Evolutionary conservation across 2,888 invertebrate genomes (phyloP).

Genomic region (Lasioglossum villosulum): DNA sequence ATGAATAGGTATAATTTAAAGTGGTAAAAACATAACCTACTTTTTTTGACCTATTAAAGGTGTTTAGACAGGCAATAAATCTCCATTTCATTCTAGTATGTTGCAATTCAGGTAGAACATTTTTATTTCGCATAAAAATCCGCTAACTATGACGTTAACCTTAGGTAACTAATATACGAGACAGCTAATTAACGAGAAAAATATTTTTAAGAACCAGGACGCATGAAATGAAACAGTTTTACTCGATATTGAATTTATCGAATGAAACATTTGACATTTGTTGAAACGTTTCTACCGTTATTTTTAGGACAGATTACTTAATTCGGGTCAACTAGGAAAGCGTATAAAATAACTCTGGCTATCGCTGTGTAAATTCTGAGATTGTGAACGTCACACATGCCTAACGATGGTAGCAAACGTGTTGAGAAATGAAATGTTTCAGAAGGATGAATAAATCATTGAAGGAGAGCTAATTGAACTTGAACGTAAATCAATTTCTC

Average conservation of each 20-base stretch:
- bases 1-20: too few relatives aligned
- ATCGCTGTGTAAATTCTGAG: neutral
- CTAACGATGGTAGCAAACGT: neutral
- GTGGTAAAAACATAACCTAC: too few relatives aligned
- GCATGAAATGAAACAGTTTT: neutral
- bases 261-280: neutral
- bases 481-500: neutral
- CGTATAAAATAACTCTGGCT: neutral
- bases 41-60: too few relatives aligned
- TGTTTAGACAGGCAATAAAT: too few relatives aligned
- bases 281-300: too few relatives aligned
- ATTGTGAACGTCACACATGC: neutral
- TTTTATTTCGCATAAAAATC: too few relatives aligned
- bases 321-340: neutral
- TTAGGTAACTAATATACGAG: neutral
- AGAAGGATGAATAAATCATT: neutral
- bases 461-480: neutral
- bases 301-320: neutral
- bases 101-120: too few relatives aligned
- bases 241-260: neutral
- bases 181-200: too few relatives aligned
- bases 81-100: too few relatives aligned
- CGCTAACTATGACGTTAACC: too few relatives aligned
- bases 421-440: neutral
- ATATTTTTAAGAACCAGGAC: too few relatives aligned